Base-by-base conservation (phyloP, 2,797 vertebrate genomes). In the Mallotus villosus region DNA sequence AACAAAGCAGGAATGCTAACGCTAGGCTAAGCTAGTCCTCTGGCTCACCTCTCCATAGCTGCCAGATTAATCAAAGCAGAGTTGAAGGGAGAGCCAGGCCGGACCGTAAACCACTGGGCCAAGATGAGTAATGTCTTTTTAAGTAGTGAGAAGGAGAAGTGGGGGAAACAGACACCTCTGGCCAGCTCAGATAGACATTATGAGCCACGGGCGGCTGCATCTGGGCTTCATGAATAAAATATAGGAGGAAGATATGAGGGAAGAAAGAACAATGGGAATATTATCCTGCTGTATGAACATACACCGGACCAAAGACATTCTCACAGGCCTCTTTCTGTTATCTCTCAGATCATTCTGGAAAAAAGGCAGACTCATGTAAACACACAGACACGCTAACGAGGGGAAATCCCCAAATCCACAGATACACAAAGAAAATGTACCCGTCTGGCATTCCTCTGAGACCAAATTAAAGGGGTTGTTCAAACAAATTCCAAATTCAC, bases 181-280 rank as follows among this genome's bases (percentile, higher is more conserved):
- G 83, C 7, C 67, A 27, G 63, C 32, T 67, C 68, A 81, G 76
- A 80, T 4, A 72, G 51, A 53, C 68, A 80, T 70, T 84, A 77
- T 70, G 29, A 16, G 75, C 58, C 34, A 82, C 82, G 75, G 82
- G 16, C 16, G 32, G 68, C 11, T 3, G 57, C 58, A 70, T 81
- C 81, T 82, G 85, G 85, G 81, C 77, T 88, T 84, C 86, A 91
- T 92, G 86, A 92, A 92, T 92, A 91, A 91, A 89, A 89, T 87
- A 91, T 90, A 77, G 75, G 68, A 46, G 63, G 71, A 76, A 75
- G 83, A 63, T 61, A 58, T 64, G 80, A 83, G 77, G 76, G 82
- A 81, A 78, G 67, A 80, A 84, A 71, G 86, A 90, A 91, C 86
- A 88, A 88, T 86, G 84, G 91, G 91, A 90, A 92, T 90, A 82